phyloP scores from a whole-genome alignment of 2,113 vertebrate species.

The Macrotis lagotis region DNA sequence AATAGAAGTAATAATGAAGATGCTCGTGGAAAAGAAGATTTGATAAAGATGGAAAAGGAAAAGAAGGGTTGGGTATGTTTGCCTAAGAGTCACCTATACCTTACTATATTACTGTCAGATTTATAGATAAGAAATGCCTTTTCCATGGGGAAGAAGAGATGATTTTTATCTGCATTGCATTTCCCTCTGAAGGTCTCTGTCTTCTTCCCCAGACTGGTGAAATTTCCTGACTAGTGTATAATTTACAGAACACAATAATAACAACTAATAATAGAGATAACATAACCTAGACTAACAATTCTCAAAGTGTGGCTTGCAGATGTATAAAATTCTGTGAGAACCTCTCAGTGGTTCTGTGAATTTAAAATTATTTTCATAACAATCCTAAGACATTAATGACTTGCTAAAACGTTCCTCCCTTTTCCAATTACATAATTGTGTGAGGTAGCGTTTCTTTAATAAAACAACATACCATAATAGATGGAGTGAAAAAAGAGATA shows the following conservation, averaged over 20 bases:
- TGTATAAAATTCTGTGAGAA: neutral
- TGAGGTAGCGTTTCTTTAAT: neutral
- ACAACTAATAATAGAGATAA: too few species aligned
- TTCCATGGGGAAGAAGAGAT: neutral
- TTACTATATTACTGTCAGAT: neutral
- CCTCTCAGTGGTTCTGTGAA: neutral
- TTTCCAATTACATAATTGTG: neutral
- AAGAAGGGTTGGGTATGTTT: neutral
- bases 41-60: neutral
- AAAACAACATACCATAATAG: neutral
- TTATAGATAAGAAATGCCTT: neutral
- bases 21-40: neutral
- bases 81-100: neutral
- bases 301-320: neutral
- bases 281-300: neutral
- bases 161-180: neutral
- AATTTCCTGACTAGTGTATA: neutral
- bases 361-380: neutral
- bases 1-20: neutral
- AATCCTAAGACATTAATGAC: neutral
- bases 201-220: neutral
- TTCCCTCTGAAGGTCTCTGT: too few species aligned
- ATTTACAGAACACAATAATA: neutral
- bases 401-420: neutral
- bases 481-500: neutral